Base-by-base conservation (phyloP, 2,888 invertebrate genomes). In the Tenthredo distinguenda region DNA sequence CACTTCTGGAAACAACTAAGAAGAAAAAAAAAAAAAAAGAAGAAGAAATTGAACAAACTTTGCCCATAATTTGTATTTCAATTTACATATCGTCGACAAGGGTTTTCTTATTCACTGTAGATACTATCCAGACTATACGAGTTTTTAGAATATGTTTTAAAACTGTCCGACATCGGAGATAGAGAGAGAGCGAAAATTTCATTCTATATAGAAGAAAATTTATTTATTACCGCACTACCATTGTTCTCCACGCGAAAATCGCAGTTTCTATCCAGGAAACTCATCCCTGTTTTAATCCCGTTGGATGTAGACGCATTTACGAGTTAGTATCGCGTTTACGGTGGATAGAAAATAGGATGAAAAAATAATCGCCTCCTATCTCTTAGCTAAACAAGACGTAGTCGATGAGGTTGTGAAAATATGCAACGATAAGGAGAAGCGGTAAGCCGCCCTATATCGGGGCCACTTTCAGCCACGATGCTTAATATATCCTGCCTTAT, bases 381-480 rank as follows among this genome's bases (percentile, higher is more conserved):
- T 58, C 37, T 15, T 18, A 40, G 21, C 58, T 40, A n/a, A 62
- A 31, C 79, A 9, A 34, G 79, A 79, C 79, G 58, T 79, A 40
- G 81, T 68, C 47, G 82, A 85, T 85, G 81, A 83, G 79, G 65
- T 82, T 82, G 85, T 47, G 84, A 81, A 82, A 85, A 85, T 85
- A 85, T 85, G 50, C 81, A 85, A 81, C 82, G 85, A 82, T 43
- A 71, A 77, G 72, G 40, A 18, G 43, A 47, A 81, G 85, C 68
- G 81, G 85, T 81, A 82, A 82, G 85, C 79, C 85, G 79, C 43
- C 21, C 50, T 50, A 58, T 21, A 62, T 84, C 77, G 62, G 55
- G n/a, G 50, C 71, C 84, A 76, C 76, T 84, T 55, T 72, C n/a
- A 40, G 37, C 71, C 50, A 72, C 55, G 40, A 58, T 55, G n/a